Conservation (phyloP, 2,113 vertebrate species). For the Carassius carassius region DNA sequence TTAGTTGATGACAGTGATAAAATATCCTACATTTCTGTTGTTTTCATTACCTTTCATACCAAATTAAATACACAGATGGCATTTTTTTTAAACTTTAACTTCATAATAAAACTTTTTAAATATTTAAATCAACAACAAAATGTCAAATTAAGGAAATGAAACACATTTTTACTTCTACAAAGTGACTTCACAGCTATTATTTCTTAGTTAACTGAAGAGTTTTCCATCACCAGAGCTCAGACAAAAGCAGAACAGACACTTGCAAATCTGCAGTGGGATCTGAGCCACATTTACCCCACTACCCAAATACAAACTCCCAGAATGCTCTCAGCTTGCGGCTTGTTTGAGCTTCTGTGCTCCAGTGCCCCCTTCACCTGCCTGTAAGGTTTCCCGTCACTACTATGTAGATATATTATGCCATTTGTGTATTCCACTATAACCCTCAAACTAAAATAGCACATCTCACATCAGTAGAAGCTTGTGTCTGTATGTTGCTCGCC, state of each 20-base stretch:
- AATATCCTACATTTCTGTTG: not conserved
- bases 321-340: constrained; percentile 24
- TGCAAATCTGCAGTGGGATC: not conserved
- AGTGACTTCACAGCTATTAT: not conserved
- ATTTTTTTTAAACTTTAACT: too few species aligned
- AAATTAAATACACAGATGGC: not conserved
- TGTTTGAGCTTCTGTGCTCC: constrained; percentile 4
- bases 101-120: not conserved
- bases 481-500: constrained; percentile 9
- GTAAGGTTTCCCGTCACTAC: not conserved
- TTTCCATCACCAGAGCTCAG: constrained; percentile 5
- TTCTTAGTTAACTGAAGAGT: not conserved
- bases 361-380: constrained; percentile 28
- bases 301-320: constrained; percentile 14
- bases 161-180: not conserved
- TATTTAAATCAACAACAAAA: not conserved
- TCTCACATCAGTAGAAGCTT: constrained; percentile 13
- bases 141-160: constrained; percentile 9
- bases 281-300: constrained; percentile 1
- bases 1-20: not conserved
- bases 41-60: not conserved
- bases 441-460: not conserved
- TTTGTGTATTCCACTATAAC: constrained; percentile 25
- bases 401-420: constrained; percentile 8
- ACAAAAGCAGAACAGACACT: constrained; percentile 12